Evolutionary conservation across 92 coral and sea anemone genomes (phyloP).

Genomic region (Meandrina meandrites): DNA sequence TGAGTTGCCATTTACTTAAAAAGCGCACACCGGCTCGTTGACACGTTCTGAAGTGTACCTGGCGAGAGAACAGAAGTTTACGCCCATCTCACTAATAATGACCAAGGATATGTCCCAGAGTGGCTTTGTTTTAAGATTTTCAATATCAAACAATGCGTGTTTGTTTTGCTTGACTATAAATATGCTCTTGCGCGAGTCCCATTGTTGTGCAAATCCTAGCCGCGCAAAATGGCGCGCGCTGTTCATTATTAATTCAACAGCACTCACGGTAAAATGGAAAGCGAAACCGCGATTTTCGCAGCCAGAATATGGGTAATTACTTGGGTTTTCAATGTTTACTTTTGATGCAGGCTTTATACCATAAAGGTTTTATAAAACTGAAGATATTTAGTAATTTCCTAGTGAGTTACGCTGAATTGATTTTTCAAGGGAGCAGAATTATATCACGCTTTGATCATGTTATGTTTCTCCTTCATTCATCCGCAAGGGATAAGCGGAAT

Average conservation of each 20-base stretch:
- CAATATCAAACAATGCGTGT: slow-evolving; percentile 32
- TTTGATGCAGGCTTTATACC: neutral
- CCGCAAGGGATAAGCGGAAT: neutral
- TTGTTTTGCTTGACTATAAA: slow-evolving; percentile 47
- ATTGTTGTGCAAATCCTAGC: slow-evolving; percentile 66
- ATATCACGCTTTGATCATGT: neutral
- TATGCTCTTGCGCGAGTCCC: slow-evolving; percentile 62
- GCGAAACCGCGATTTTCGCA: slow-evolving; percentile 31
- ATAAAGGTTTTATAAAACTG: neutral
- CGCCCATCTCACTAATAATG: neutral
- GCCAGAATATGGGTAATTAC: neutral
- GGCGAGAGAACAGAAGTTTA: neutral
- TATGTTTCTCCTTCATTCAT: neutral
- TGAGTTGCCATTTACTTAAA: slow-evolving; percentile 46
- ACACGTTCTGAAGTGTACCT: slow-evolving; percentile 4
- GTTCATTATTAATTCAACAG: slow-evolving; percentile 52
- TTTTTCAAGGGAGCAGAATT: neutral
- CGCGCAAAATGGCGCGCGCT: slow-evolving; percentile 36
- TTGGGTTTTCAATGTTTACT: slow-evolving; percentile 2
- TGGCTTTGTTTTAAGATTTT: slow-evolving; percentile 15
- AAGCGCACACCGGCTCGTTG: neutral
- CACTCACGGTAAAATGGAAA: slow-evolving; percentile 30
- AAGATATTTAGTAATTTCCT: neutral
- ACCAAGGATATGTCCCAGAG: neutral
- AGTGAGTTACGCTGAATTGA: neutral